These are phyloP conservation scores for Thalassophryne amazonica DNA, from an alignment of 2,797 vertebrate species.

Conservation along the genomic window DNA sequence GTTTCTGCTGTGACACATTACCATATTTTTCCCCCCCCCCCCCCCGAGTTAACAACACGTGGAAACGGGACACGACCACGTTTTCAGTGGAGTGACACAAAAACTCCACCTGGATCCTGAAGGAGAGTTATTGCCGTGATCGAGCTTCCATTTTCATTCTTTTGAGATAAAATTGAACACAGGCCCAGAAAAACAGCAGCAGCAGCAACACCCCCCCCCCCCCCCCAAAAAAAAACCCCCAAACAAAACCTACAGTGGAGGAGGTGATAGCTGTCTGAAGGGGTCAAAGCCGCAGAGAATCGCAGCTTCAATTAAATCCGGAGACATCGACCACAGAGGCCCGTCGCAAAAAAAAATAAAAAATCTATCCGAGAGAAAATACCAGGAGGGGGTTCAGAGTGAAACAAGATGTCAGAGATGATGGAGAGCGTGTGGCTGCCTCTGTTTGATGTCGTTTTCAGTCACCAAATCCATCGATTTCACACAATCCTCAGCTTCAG, in stretches of 20 bases:
- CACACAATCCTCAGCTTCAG: no score
- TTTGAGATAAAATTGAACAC: no score
- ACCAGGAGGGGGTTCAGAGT: not conserved
- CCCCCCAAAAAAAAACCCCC: constrained; percentile 3
- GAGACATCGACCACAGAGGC: not conserved
- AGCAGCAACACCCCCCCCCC: no score
- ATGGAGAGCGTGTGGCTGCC: not conserved
- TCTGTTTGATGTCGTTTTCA: not conserved
- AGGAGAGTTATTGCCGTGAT: no score
- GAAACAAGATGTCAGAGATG: not conserved
- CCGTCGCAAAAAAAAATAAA: not conserved
- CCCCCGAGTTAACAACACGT: no score
- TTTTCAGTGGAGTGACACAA: no score
- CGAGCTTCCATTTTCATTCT: no score
- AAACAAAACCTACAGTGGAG: not conserved
- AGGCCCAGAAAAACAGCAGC: no score
- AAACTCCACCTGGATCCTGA: no score
- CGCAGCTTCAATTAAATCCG: constrained; percentile 5
- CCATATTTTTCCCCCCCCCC: no score
- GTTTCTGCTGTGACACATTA: no score
- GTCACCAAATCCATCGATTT: not conserved
- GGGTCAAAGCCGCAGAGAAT: not conserved
- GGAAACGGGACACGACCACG: no score
- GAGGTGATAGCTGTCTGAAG: constrained; percentile 14
- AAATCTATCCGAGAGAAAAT: not conserved